A percentile compares a stretch with the other conserved stretches of the same genome.
Evolutionary conservation across 2,797 vertebrate species (phyloP).

Genomic region (Alca torda): DNA sequence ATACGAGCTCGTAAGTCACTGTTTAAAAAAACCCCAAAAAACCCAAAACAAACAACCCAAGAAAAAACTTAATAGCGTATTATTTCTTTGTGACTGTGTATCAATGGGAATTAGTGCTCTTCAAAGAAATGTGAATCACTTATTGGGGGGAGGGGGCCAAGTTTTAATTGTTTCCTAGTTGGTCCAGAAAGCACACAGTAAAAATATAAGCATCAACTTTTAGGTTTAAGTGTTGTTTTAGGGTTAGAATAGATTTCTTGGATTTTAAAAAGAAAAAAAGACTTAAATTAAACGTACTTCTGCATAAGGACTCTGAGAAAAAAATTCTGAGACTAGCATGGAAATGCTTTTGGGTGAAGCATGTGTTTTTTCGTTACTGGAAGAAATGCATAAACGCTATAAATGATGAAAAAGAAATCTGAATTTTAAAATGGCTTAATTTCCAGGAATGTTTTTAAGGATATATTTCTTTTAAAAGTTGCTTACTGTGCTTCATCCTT

Average conservation of each 20-base stretch:
- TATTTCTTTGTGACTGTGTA: background rate
- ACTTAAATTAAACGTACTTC: background rate
- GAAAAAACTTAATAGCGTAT: background rate
- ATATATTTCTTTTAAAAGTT: background rate
- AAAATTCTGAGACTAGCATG: background rate
- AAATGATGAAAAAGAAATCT: background rate
- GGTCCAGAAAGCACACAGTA: background rate
- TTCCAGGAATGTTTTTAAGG: background rate
- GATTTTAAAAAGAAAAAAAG: background rate
- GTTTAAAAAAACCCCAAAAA: background rate
- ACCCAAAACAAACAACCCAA: too few species aligned
- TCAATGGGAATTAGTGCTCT: background rate
- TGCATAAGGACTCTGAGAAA: background rate
- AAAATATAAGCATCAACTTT: background rate
- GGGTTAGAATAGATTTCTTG: background rate
- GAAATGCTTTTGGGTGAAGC: background rate
- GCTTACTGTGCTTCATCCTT: background rate
- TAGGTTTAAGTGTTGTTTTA: background rate
- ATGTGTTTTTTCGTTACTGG: background rate
- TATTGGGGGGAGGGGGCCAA: rapidly evolving
- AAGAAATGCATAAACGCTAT: background rate
- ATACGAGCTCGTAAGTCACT: background rate
- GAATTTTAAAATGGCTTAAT: background rate
- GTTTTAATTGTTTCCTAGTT: background rate
- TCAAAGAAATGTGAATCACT: background rate